Evolutionary conservation across 2,888 invertebrate species (phyloP).

Genomic region (Trichogramma evanescens): DNA sequence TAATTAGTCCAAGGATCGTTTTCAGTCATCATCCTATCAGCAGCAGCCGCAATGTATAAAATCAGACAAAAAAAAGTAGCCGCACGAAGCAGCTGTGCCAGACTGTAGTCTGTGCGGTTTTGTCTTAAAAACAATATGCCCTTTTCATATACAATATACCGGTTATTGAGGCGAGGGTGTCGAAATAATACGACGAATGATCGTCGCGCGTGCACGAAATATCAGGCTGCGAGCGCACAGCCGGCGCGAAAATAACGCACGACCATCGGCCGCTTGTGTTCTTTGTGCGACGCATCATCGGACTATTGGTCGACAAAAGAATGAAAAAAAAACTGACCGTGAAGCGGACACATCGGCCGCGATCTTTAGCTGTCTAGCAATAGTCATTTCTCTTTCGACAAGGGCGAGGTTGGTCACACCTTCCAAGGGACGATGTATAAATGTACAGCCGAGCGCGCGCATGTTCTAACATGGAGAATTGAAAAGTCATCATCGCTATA

Average conservation of each 20-base stretch:
- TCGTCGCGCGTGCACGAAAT: constrained; percentile 11
- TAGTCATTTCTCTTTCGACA: neutral
- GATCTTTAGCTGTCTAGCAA: too few species aligned
- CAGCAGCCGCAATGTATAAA: constrained; percentile 16
- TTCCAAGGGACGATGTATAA: constrained; percentile 23
- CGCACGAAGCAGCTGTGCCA: constrained; percentile 16
- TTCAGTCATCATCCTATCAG: constrained; percentile 27
- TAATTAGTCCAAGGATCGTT: constrained; percentile 36
- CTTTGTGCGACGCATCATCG: too few species aligned
- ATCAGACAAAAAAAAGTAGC: constrained; percentile 24
- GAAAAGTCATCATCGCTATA: neutral
- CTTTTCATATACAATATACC: constrained; percentile 3
- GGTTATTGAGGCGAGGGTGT: constrained; percentile 28
- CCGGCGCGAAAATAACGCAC: too few species aligned
- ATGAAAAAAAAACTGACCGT: too few species aligned
- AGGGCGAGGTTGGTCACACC: constrained; percentile 44
- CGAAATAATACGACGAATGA: constrained; percentile 37
- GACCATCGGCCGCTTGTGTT: too few species aligned
- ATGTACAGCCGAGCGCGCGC: constrained; percentile 24
- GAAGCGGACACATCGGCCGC: too few species aligned
- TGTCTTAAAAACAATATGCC: constrained; percentile 32
- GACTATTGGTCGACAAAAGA: too few species aligned
- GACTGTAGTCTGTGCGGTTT: constrained; percentile 21
- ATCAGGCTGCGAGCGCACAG: too few species aligned
- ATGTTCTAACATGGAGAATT: constrained; percentile 27